phyloP scores from a whole-genome alignment of 2,888 invertebrate species.

The Hyalella azteca region DNA sequence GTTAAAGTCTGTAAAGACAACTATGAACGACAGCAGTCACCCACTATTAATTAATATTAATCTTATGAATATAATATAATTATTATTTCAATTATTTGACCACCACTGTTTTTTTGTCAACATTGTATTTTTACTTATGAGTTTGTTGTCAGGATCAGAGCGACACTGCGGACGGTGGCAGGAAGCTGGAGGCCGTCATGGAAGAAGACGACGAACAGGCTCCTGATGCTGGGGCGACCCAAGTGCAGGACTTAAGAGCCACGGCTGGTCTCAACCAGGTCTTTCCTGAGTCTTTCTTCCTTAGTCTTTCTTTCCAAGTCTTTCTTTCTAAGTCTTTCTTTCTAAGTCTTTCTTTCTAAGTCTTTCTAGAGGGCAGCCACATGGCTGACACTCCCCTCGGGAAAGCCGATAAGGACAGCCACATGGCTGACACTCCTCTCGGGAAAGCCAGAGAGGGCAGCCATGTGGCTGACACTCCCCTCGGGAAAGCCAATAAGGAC shows the following conservation, averaged over 20 bases:
- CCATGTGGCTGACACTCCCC: not conserved
- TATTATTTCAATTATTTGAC: no score
- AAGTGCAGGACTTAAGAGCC: not conserved
- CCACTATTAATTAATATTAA: no score
- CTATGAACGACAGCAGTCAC: no score
- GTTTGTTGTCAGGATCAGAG: slow-evolving; percentile 6
- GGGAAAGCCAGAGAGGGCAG: not conserved
- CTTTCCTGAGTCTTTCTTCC: not conserved
- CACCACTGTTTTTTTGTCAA: no score
- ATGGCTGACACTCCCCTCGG: not conserved
- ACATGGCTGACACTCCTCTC: not conserved
- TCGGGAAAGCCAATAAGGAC: not conserved
- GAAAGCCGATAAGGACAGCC: not conserved
- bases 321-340: no score
- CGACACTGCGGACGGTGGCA: slow-evolving; percentile 20
- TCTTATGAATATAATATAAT: no score
- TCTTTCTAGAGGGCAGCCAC: not conserved
- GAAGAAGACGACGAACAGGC: slow-evolving; percentile 31
- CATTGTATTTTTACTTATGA: no score
- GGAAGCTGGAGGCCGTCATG: slow-evolving; percentile 36
- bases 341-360: no score
- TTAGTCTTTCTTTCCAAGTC: not conserved
- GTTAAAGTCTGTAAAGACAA: no score
- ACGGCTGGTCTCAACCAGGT: not conserved
- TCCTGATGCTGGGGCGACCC: not conserved